Conservation (phyloP, 2,888 invertebrate species). For the Panzeria rudis region DNA sequence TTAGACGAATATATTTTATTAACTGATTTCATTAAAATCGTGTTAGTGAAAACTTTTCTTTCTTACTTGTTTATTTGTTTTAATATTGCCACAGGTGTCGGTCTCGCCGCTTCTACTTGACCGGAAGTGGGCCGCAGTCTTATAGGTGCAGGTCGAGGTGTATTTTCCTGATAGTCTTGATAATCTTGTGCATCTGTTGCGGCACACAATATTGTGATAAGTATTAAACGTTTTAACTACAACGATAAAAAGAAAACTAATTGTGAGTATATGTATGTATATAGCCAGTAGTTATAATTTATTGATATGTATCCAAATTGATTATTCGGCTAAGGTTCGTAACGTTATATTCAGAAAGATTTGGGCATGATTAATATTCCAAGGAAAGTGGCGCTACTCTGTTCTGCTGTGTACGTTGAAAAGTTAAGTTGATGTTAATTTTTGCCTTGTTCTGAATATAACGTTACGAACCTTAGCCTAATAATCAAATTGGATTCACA, state of each 20-base stretch:
- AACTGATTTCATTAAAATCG: not conserved
- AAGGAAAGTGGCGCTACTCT: too few relatives aligned
- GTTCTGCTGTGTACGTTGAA: too few relatives aligned
- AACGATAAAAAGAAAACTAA: constrained; percentile 58
- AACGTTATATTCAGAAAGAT: too few relatives aligned
- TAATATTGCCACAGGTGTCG: constrained; percentile 90
- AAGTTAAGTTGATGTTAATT: too few relatives aligned
- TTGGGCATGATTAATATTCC: too few relatives aligned
- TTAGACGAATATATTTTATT: not conserved
- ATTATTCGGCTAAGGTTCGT: too few relatives aligned
- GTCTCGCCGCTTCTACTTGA: constrained; percentile 76
- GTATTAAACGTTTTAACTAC: constrained; percentile 77
- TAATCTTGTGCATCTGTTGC: constrained; percentile 81
- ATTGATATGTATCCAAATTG: too few relatives aligned
- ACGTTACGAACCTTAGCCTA: too few relatives aligned
- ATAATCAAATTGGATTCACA: too few relatives aligned
- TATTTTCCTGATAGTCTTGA: constrained; percentile 82
- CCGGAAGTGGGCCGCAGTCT: constrained; percentile 78
- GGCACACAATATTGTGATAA: constrained; percentile 77
- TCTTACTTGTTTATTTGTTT: constrained; percentile 93
- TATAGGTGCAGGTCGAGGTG: constrained; percentile 80
- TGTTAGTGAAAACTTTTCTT: not conserved
- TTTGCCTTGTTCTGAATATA: too few relatives aligned
- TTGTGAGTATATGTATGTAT: not conserved
- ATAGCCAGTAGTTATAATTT: too few relatives aligned